Base-by-base conservation (phyloP, 1,140 invertebrate species). In the Mya arenaria region DNA sequence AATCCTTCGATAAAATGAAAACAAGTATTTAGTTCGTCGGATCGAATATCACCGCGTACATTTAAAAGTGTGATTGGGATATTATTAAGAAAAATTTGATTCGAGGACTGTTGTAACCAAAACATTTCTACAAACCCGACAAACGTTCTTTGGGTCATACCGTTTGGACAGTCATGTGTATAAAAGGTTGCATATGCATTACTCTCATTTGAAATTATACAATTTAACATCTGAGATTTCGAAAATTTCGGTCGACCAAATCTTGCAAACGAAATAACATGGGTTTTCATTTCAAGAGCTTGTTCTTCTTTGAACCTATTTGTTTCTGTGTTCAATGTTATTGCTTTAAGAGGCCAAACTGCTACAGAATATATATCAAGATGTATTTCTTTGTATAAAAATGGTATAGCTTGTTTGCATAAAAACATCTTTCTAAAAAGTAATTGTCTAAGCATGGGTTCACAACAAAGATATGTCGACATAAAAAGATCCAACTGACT, bases 151-250 rank as follows among this genome's bases (percentile, higher is more conserved):
- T 3, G n/a, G 15, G n/a, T 28, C 34, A 23, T 68, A 68, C 65
- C 65, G 4, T 17, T 6, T 3, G 34, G 5, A 25, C 36, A 68
- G 25, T 44, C 37, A 2, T 36, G 23, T 44, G 39, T 41, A 36
- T 15, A 68, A 68, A 68, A 68, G 23, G 65, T 68, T 36, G 39
- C 39, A 44, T 39, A 36, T n/a, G n/a, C n/a, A n/a, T n/a, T n/a
- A 68, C 32, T 68, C 4, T 68, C 65, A 34, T 68, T 41, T 15
- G 65, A 68, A 17, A 68, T 17, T 44, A 68, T 6, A 23, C 37
- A 25, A 68, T 68, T 68, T n/a, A 68, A 13, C 32, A 68, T 30
- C 37, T 44, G 32, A 0, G 65, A 68, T n/a, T 68, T 68, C 48
- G 65, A 68, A 41, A 36, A 68, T 4, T 4, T 0, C 4, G 65